Evolutionary conservation across 2,888 invertebrate genomes (phyloP).

Genomic region (Odontocolon sp.): DNA sequence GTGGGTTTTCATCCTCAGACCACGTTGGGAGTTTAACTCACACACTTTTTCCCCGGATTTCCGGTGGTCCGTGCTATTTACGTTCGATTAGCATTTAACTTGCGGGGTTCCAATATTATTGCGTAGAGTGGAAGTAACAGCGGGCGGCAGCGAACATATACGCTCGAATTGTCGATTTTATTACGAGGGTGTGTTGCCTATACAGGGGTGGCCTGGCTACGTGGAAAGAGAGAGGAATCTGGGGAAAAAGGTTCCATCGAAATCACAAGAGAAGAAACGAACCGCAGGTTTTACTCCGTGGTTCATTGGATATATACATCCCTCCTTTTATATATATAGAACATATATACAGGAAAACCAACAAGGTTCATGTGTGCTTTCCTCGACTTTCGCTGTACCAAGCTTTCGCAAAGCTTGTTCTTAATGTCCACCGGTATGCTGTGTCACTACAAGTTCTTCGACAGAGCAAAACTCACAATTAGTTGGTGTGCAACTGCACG

Average conservation of each 20-base stretch:
- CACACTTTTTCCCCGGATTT: neutral
- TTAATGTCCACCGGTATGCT: neutral
- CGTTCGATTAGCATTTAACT: slow-evolving; percentile 35
- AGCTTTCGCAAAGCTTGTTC: slow-evolving; percentile 11
- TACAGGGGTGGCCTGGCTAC: neutral
- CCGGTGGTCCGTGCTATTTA: neutral
- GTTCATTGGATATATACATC: neutral
- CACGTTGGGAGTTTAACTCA: neutral
- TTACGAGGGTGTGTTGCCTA: neutral
- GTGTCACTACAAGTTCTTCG: slow-evolving; percentile 10
- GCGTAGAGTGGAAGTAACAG: slow-evolving; percentile 1
- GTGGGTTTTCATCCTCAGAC: neutral
- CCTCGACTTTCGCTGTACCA: neutral
- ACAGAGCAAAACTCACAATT: slow-evolving; percentile 43
- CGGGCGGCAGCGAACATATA: neutral
- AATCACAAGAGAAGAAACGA: neutral
- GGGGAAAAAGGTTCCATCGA: neutral
- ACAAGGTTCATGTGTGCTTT: neutral
- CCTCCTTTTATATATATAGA: too few relatives aligned
- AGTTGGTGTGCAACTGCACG: slow-evolving; percentile 38
- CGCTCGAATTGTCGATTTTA: neutral
- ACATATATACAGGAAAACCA: neutral
- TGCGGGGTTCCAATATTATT: neutral
- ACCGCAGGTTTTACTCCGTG: slow-evolving; percentile 1
- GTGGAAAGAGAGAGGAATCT: neutral